phyloP scores from a whole-genome alignment of 1,140 invertebrate genomes.

The Pseudomyrmex concolor region DNA sequence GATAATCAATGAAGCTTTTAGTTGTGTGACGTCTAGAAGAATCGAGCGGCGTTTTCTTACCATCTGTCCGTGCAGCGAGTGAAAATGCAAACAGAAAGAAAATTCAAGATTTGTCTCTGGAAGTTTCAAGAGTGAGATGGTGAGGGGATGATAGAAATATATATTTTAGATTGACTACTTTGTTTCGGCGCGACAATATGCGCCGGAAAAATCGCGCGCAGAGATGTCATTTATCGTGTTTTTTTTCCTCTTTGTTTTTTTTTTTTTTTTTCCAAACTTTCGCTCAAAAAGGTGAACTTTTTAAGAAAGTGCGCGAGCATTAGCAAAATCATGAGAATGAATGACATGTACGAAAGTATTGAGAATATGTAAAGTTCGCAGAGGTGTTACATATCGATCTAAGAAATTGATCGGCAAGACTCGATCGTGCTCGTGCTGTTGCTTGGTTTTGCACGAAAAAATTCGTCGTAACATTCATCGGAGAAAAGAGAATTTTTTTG shows the following conservation, averaged over 20 bases:
- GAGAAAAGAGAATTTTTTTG: neutral
- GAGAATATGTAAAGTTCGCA: slow-evolving; percentile 16
- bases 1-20: slow-evolving; percentile 82
- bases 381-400: slow-evolving; percentile 26
- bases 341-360: slow-evolving; percentile 3
- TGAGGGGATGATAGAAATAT: slow-evolving; percentile 26
- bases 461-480: neutral
- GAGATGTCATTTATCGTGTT: neutral
- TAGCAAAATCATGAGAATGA: neutral
- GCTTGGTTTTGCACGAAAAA: neutral
- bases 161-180: slow-evolving; percentile 1
- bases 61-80: slow-evolving; percentile 84
- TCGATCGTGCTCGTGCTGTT: slow-evolving; percentile 39
- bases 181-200: slow-evolving; percentile 2
- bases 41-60: slow-evolving; percentile 84
- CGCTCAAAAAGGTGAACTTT: slow-evolving; percentile 4
- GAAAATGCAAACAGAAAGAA: slow-evolving; percentile 78
- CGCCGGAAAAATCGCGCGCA: neutral
- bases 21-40: slow-evolving; percentile 81
- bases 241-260: neutral
- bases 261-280: slow-evolving; percentile 15
- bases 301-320: slow-evolving; percentile 4
- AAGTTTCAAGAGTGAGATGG: slow-evolving; percentile 53
- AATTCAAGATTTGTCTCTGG: slow-evolving; percentile 75
- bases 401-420: slow-evolving; percentile 14